Base-by-base conservation (phyloP, 2,888 invertebrate species). In the Hesperia comma region DNA sequence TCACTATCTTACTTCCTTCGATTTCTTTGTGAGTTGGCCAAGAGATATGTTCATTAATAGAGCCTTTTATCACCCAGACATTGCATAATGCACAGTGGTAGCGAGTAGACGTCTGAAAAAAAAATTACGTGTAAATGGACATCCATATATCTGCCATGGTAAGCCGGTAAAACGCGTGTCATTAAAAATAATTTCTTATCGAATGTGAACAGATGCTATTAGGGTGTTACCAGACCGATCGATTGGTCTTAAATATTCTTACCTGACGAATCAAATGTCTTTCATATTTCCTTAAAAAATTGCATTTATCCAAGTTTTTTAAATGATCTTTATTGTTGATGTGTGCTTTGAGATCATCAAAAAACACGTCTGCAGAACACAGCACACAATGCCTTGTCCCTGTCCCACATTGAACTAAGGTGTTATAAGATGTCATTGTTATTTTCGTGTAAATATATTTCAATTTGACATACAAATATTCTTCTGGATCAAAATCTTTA, bases 51-150 rank as follows among this genome's bases (percentile, higher is more conserved):
- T 63, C 57, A 40, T 61, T 69, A 0, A 80, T 33, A 5, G 72
- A 69, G n/a, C 68, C 73, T 17, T 70, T 70, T 0, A 74, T 60
- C 26, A 83, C 70, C 0, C 79, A 32, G 0, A 78, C 74, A 49
- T 85, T 84, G 70, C 85, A 84, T 0, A 77, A 61, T 2, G 73
- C 71, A 61, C 85, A 85, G 37, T 85, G 85, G 63, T 78, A 83
- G 19, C 63, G 71, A 0, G 74, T 64, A 19, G 73, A 75, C n/a
- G 76, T 74, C 83, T 83, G 77, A 3, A 69, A 69, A 21, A 26
- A 33, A 19, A 19, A 33, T 1, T 33, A 7, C 8, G 33, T 33
- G 7, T 6, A 8, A 5, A 1, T 33, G 6, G 32, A 32, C n/a
- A n/a, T n/a, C n/a, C n/a, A n/a, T n/a, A n/a, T n/a, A n/a, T n/a